phyloP scores from a whole-genome alignment of 2,113 vertebrate species.

The Cheilinus undulatus region DNA sequence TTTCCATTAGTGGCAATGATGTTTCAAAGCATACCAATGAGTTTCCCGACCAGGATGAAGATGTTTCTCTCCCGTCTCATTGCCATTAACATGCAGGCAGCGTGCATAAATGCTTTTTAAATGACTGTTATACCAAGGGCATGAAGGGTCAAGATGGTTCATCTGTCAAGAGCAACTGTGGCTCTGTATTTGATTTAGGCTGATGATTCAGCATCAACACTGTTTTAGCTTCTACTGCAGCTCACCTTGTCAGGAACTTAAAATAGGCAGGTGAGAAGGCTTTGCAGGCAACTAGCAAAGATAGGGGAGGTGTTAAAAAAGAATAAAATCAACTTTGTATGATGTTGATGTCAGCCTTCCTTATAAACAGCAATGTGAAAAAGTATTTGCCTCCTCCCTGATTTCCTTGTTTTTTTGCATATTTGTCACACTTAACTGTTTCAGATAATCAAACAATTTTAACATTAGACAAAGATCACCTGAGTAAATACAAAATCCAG shows the following conservation, averaged over 20 bases:
- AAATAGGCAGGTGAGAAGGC: not conserved
- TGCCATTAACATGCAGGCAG: conserved; percentile 7
- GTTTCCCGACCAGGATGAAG: not conserved
- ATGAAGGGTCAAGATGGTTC: conserved; percentile 1
- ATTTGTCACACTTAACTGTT: too few relatives aligned
- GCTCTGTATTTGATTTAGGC: not conserved
- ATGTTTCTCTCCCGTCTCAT: not conserved
- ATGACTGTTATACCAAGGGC: not conserved
- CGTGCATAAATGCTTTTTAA: not conserved
- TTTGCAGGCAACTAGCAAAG: not conserved
- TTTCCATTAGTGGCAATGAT: not conserved
- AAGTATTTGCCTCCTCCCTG: too few relatives aligned
- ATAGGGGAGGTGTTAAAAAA: not conserved
- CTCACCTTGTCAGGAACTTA: not conserved
- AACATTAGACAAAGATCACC: too few relatives aligned
- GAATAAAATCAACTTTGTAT: too few relatives aligned
- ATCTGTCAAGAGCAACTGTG: not conserved
- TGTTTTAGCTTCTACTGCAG: not conserved
- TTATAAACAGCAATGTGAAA: too few relatives aligned
- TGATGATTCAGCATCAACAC: not conserved
- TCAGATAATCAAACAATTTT: too few relatives aligned
- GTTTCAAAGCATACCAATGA: conserved; percentile 5
- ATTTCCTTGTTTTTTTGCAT: too few relatives aligned
- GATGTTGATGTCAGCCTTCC: not conserved
- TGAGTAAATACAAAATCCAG: too few relatives aligned